Conservation (phyloP, 2,888 invertebrate species). For the Mesorhabditis sp. region DNA sequence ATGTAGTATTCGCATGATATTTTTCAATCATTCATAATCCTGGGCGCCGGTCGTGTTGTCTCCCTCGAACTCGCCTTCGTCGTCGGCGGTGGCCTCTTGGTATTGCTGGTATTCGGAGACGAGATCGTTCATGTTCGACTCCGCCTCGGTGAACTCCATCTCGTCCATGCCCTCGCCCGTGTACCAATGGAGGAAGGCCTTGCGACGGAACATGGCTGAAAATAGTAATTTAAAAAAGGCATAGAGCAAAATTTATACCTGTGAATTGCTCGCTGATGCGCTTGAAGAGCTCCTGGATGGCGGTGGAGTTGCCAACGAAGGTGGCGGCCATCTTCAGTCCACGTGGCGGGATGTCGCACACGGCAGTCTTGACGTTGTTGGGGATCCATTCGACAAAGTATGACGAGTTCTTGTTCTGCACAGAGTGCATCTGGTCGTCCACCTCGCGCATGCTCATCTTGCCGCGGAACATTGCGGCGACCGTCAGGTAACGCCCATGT, state of each 20-base stretch:
- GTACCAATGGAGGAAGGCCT: conserved; percentile 96
- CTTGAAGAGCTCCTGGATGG: conserved; percentile 85
- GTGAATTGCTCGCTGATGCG: conserved; percentile 81
- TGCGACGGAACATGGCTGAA: conserved; percentile 83
- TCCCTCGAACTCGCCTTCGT: conserved; percentile 31
- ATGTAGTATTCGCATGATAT: no score
- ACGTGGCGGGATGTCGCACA: conserved; percentile 78
- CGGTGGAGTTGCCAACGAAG: conserved; percentile 84
- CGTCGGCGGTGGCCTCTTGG: conserved; percentile 43
- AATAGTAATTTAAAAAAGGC: background rate
- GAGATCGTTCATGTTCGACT: conserved; percentile 81
- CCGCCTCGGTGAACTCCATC: conserved; percentile 93
- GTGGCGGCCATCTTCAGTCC: conserved; percentile 86
- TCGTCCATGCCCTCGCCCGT: conserved; percentile 96
- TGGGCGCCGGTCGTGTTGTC: background rate
- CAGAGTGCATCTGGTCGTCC: conserved; percentile 47
- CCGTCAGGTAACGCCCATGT: conserved; percentile 62
- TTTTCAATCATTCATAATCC: background rate
- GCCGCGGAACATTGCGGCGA: conserved; percentile 66
- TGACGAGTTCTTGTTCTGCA: conserved; percentile 47
- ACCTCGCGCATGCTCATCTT: conserved; percentile 64
- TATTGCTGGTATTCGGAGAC: conserved; percentile 57
- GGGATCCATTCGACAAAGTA: conserved; percentile 52
- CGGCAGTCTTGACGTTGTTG: conserved; percentile 78
- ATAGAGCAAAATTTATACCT: conserved; percentile 13